Base-by-base conservation (phyloP, 2,888 invertebrate species). In the Tuberolachnus salignus region DNA sequence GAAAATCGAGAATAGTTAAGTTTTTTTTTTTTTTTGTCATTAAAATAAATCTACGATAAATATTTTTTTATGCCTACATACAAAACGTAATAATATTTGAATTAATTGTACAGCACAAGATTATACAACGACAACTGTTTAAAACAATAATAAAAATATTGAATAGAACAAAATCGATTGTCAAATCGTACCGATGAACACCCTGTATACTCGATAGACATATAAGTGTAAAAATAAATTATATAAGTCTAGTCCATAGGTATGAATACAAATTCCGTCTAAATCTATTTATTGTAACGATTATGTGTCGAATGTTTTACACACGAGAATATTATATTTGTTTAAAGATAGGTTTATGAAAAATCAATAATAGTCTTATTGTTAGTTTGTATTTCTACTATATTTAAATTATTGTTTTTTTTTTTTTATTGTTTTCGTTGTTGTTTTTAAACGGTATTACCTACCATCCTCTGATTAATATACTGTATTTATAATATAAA, bases 351-450 rank as follows among this genome's bases (percentile, higher is more conserved):
- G 21, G 49, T 59, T 63, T 73, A 13, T 49, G 23, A 10, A 73
- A 42, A 4, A 46, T 14, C 21, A 26, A 42, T 9, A 23, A 23
- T 16, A 34, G 19, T 42, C 14, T 57, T 70, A 26, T 74, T 42
- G 61, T 21, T 55, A 59, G 23, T 71, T 8, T 46, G 34, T 46
- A 46, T 46, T 46, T 13, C 19, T 75, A 57, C 1, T 4, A 1
- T 57, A 14, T 67, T 57, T 66, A 55, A 55, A 66, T 55, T 57
- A 59, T 57, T 75, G 46, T 75, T 75, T 67, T 46, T 78, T 44
- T 59, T 26, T 42, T 55, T 55, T 21, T 44, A 14, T 70, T 63
- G 74, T 74, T 71, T 72, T 78, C 19, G 78, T 78, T 78, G 19
- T 78, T 78, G 67, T 78, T 73, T 53, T 69, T 69, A 11, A 67